phyloP scores from a whole-genome alignment of 2,113 vertebrate genomes.

The Rhizomys pruinosus region DNA sequence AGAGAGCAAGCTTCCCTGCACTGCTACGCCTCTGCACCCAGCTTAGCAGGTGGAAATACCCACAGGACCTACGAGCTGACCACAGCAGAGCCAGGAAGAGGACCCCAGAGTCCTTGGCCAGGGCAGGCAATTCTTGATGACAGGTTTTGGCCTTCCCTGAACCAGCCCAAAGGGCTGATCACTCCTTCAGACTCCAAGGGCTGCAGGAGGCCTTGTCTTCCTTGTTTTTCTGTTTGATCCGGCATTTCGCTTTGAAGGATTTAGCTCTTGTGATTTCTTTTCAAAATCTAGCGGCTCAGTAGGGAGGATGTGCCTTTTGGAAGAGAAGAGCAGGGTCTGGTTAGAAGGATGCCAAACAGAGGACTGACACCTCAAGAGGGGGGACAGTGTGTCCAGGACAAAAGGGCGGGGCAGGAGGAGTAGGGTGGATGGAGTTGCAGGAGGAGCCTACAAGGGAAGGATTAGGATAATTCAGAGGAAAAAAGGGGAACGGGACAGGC shows the following conservation, averaged over 20 bases:
- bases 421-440: neutral
- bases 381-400: neutral
- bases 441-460: neutral
- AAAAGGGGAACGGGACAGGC: neutral
- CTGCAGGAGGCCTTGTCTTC: neutral
- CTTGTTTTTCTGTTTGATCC: neutral
- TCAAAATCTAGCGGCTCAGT: neutral
- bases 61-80: neutral
- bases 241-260: neutral
- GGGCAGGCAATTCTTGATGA: neutral
- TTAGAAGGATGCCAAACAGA: neutral
- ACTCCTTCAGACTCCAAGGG: neutral
- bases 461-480: neutral
- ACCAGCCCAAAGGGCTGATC: neutral
- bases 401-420: neutral
- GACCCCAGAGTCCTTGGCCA: neutral
- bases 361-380: neutral
- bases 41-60: neutral
- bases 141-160: neutral
- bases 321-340: neutral
- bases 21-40: neutral
- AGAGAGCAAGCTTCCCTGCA: neutral
- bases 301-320: neutral
- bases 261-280: neutral
- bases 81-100: neutral